A percentile compares a stretch with the other conserved stretches of the same genome.
phyloP scores from a whole-genome alignment of 2,888 invertebrate genomes.

The Meteorus colon region DNA sequence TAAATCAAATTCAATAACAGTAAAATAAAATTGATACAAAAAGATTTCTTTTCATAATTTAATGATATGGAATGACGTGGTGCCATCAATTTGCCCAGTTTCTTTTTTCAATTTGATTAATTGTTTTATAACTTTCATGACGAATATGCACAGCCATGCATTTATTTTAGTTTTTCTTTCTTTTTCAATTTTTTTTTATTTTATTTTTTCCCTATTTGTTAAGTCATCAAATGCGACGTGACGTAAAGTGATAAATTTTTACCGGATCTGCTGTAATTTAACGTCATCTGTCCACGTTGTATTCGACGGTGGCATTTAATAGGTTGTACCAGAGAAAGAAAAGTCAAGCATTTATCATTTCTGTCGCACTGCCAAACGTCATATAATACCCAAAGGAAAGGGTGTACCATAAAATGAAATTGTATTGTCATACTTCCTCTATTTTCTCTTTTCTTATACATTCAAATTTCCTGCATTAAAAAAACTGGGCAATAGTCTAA shows the following conservation, averaged over 20 bases:
- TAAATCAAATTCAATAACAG: background rate
- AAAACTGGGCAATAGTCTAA: background rate
- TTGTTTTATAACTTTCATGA: slow-evolving; percentile 3
- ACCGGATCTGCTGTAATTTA: slow-evolving; percentile 29
- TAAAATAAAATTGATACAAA: background rate
- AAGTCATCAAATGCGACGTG: slow-evolving; percentile 27
- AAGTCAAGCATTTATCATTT: slow-evolving; percentile 33
- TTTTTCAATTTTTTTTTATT: background rate
- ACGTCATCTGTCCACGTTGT: slow-evolving; percentile 36
- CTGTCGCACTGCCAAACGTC: background rate
- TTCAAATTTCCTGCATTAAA: background rate
- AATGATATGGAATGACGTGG: background rate
- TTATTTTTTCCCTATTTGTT: background rate
- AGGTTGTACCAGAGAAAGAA: slow-evolving; percentile 19
- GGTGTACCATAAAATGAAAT: background rate
- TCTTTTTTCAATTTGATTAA: slow-evolving; percentile 20
- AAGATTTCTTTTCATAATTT: background rate
- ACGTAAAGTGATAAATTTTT: slow-evolving; percentile 28
- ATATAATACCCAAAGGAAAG: background rate
- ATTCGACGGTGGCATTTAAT: slow-evolving; percentile 34
- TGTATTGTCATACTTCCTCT: background rate
- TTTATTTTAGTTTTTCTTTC: background rate
- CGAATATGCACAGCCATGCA: background rate
- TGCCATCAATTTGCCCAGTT: slow-evolving; percentile 25
- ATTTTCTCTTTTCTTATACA: background rate